Evolutionary conservation across 2,888 invertebrate genomes (phyloP).

Genomic region (Abrostola tripartita): DNA sequence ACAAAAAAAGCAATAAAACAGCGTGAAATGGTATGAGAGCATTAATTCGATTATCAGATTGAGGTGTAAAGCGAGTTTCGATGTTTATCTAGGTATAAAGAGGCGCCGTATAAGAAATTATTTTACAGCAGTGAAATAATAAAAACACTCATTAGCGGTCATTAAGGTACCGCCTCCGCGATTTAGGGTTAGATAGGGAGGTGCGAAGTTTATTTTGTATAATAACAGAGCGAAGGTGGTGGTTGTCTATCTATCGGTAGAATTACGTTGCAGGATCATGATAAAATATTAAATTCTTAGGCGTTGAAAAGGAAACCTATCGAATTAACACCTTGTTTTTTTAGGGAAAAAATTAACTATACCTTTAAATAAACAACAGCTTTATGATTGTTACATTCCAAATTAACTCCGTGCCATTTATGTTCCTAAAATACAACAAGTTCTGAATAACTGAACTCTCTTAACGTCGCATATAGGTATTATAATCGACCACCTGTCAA

Average conservation of each 20-base stretch:
- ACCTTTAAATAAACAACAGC: slow-evolving; percentile 3
- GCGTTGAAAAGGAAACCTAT: slow-evolving; percentile 12
- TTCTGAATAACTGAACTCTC: no score
- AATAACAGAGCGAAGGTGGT: slow-evolving; percentile 71
- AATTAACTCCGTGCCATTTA: neutral
- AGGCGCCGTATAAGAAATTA: slow-evolving; percentile 86
- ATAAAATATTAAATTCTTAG: slow-evolving; percentile 33
- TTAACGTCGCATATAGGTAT: neutral
- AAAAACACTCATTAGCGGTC: slow-evolving; percentile 87
- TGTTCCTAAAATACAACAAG: no score
- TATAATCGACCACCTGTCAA: slow-evolving; percentile 45
- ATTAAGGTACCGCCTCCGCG: slow-evolving; percentile 85
- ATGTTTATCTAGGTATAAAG: slow-evolving; percentile 88
- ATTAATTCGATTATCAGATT: slow-evolving; percentile 88
- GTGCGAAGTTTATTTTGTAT: slow-evolving; percentile 80
- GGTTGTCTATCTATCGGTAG: slow-evolving; percentile 70
- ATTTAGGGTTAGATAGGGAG: slow-evolving; percentile 81
- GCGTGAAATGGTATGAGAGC: slow-evolving; percentile 86
- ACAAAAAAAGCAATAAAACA: slow-evolving; percentile 86
- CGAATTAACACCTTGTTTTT: slow-evolving; percentile 41
- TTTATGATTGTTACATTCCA: slow-evolving; percentile 29
- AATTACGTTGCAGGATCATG: slow-evolving; percentile 32
- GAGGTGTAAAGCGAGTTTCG: slow-evolving; percentile 88
- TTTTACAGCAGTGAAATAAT: slow-evolving; percentile 87
- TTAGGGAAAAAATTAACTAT: slow-evolving; percentile 14